Evolutionary conservation across 2,888 invertebrate genomes (phyloP).

Genomic region (Portevinia maculata): DNA sequence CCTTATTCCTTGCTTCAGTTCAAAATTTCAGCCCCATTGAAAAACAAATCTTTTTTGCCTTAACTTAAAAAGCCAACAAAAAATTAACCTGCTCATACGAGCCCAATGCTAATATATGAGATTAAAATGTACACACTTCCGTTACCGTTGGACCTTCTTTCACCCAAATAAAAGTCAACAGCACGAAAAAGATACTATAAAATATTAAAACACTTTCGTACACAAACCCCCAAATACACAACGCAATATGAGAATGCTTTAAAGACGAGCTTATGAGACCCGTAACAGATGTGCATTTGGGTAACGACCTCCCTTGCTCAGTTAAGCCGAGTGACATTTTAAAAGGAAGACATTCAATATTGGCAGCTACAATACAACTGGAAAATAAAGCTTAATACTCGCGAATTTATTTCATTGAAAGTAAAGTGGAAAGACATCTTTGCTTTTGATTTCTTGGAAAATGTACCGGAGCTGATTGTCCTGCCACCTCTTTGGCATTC

Average conservation of each 20-base stretch:
- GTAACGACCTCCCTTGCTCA: not conserved
- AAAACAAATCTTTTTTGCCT: too few species aligned
- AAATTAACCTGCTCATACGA: too few species aligned
- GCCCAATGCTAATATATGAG: too few species aligned
- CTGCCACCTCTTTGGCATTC: not conserved
- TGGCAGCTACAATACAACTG: constrained; percentile 36
- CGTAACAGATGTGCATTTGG: constrained; percentile 17
- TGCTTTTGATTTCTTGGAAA: not conserved
- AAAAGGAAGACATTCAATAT: constrained; percentile 9
- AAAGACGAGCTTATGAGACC: constrained; percentile 31
- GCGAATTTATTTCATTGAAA: constrained; percentile 28
- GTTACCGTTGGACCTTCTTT: too few species aligned
- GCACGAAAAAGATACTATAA: constrained; percentile 21
- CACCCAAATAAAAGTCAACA: too few species aligned
- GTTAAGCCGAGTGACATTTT: not conserved
- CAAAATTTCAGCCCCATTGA: too few species aligned
- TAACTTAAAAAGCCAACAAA: too few species aligned
- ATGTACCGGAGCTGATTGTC: too few species aligned
- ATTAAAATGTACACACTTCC: too few species aligned
- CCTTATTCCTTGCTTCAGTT: too few species aligned
- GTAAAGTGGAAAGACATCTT: constrained; percentile 17
- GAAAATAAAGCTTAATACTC: constrained; percentile 42
- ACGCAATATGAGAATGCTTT: not conserved
- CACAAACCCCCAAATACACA: too few species aligned
- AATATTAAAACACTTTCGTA: not conserved